Evolutionary conservation across 2,888 invertebrate genomes (phyloP), one percentile per base, ranked within the genome.

Genomic region (Dorcus parallelipipedus): DNA sequence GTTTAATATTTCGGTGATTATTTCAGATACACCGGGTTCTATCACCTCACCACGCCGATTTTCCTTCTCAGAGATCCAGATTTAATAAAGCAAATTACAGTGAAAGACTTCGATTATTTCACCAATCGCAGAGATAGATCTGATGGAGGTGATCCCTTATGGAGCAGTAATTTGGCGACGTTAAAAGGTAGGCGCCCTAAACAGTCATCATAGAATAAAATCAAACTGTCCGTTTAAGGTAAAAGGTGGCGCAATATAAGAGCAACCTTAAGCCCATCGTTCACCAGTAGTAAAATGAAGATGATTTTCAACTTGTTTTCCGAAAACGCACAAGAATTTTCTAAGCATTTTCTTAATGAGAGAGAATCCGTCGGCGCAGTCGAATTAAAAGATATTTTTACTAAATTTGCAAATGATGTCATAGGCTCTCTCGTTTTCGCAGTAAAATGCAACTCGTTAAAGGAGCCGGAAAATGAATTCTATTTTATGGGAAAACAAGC

Each of bases 361-460:
- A 60, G 68, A 2, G 58, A 74, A 20, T 58, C 71, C 6, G 54
- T 69, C 0, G 54, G 71, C 0, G 75, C 75, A 9, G 63, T 81
- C 1, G 81, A 82, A 43, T 68, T 77, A 56, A 81, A 79, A 61
- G 82, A 83, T 49, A 64, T 79, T 2, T 79, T 78, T 2, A 76
- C 78, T 0, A 73, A 81, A 10, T 82, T 75, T 59, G 71, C 81
- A 0, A 81, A 78, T 56, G 81, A 82, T 63, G 79, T 82, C 6
- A 82, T 82, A 49, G 81, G 80, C 0, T 75, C 80, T 0, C 76
- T 79, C 42, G 82, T 80, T 3, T 82, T 81, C 54, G 82, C 82
- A 0, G 64, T 81, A 1, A 77, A 81, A 60, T 78, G 83, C 1
- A 78, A 85, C 64, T 84, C 84, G 0, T 76, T 80, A 9, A 68